A percentile compares a stretch with the other conserved stretches of the same genome.
Evolutionary conservation across 2,888 invertebrate species (phyloP).

Genomic region (Hyposoter dolosus): DNA sequence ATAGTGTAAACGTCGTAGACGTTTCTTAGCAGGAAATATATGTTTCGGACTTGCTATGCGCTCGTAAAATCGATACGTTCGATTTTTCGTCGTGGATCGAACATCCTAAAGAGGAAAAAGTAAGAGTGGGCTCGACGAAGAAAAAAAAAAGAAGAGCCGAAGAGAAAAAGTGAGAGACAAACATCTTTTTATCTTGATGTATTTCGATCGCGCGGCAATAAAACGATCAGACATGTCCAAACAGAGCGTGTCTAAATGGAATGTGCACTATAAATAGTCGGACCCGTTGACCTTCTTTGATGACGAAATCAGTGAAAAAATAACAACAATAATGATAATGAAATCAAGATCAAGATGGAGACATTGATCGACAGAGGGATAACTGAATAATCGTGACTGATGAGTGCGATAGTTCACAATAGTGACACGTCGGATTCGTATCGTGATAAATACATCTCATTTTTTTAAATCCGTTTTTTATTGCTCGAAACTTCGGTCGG

Average conservation of each 20-base stretch:
- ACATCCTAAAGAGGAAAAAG: slow-evolving; percentile 10
- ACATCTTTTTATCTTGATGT: slow-evolving; percentile 21
- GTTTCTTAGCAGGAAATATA: slow-evolving; percentile 3
- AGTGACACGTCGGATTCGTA: slow-evolving; percentile 13
- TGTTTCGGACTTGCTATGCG: not conserved
- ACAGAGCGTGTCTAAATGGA: slow-evolving; percentile 42
- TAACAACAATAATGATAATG: slow-evolving; percentile 2
- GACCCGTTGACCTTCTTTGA: slow-evolving; percentile 43
- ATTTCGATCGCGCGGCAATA: slow-evolving; percentile 33
- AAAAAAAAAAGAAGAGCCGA: not conserved
- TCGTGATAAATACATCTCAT: slow-evolving; percentile 15
- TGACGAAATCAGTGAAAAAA: not conserved
- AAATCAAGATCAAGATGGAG: not conserved
- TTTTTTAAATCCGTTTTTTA: not conserved
- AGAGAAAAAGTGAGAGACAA: slow-evolving; percentile 1
- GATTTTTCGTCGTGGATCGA: not conserved
- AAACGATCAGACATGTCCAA: slow-evolving; percentile 35
- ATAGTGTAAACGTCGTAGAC: too few species aligned
- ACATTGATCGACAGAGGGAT: slow-evolving; percentile 50
- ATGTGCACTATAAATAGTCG: slow-evolving; percentile 24
- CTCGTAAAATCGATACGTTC: not conserved
- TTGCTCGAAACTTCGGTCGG: slow-evolving; percentile 6
- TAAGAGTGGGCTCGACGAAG: slow-evolving; percentile 27
- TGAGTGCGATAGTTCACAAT: slow-evolving; percentile 6
- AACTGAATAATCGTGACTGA: slow-evolving; percentile 42